Base-by-base conservation (phyloP, 2,113 vertebrate genomes). In the Psophia crepitans region DNA sequence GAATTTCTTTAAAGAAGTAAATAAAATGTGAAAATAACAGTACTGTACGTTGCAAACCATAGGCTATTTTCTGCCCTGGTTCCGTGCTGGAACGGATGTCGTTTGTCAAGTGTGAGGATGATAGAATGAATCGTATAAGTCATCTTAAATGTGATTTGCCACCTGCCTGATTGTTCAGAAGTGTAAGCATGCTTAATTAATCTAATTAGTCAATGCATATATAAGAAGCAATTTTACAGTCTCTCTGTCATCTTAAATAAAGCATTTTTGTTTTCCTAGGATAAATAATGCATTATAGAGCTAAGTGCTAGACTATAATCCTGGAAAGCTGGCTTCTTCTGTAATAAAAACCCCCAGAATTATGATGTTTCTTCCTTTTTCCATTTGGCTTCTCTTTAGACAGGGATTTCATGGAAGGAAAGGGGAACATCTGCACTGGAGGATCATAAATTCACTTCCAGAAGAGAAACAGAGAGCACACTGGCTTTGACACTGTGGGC, bases 161-260 rank as follows among this genome's bases (percentile, higher is more conserved):
- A 98, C 98, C 98, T 98, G 98, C 96, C 90, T 98, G 96, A 97
- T 96, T 98, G 87, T 97, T 97, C 97, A 94, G 91, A 97, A 97
- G 93, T 97, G 94, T 97, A 95, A 97, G 97, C 95, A 33, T 77
- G 92, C 97, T 98, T 98, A 98, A 98, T 98, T 98, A 98, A 98
- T 98, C 97, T 98, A 98, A 98, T 98, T 98, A 98, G 97, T 98
- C 97, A 97, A 96, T 94, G 96, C 97, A 97, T 90, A 98, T 97
- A 98, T 98, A 97, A 98, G 97, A 96, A 97, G 93, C 56, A 97
- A 98, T 97, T 97, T 98, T 98, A 96, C 92, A 98, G 97, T 87
- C 93, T 95, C 95, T 97, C 96, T 97, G 97, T 97, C 96, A 96
- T 96, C 97, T 97, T 98, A 97, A 98, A 98, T 97, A 98, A 98